Evolutionary conservation across 2,113 vertebrate species (phyloP), one percentile per base, ranked within the genome.

Genomic region (Cisticola juncidis): DNA sequence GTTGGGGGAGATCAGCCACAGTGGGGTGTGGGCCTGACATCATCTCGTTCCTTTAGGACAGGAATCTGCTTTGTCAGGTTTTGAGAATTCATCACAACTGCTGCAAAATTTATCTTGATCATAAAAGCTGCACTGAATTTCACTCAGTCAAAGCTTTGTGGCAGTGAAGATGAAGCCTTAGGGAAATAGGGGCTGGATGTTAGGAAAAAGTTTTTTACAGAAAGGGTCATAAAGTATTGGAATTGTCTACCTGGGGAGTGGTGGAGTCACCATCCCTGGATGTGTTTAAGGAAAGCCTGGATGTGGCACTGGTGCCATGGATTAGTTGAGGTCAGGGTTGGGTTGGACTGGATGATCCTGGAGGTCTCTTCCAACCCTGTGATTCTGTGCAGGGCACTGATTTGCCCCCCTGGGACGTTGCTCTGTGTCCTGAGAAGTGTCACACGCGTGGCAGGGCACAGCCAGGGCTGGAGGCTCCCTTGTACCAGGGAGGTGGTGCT

Each of bases 401-500:
- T 70, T 42, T 3, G 14, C 44, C 69, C 12, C 17, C 19, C 38
- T 29, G 25, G 80, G 42, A 5, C 4, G 0, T 12, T 14, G 57
- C 50, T 28, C 9, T 50, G 38, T 23, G 44, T 35, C 50, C 9
- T 82, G 56, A 9, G 54, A 6, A 9, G 5, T 18, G 54, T 29
- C 69, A 28, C 4, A 0, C 0, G 1, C 17, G 5, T 3, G 40
- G 9, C n/a, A 29, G 26, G 26, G n/a, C 45, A 25, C 68, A 54
- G 74, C 6, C 20, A 8, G 36, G 25, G 23, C 23, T 23, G 35
- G 42, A 11, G 29, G 10, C 12, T 15, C 20, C 23, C 36, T 44
- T 28, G 33, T 12, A 0, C 0, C 6, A 12, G 47, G 45, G 36
- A 51, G 47, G 22, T 10, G n/a, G 15, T 36, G 35, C 61, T n/a